Evolutionary conservation across 2,113 vertebrate genomes (phyloP).

Genomic region (Trichechus manatus): DNA sequence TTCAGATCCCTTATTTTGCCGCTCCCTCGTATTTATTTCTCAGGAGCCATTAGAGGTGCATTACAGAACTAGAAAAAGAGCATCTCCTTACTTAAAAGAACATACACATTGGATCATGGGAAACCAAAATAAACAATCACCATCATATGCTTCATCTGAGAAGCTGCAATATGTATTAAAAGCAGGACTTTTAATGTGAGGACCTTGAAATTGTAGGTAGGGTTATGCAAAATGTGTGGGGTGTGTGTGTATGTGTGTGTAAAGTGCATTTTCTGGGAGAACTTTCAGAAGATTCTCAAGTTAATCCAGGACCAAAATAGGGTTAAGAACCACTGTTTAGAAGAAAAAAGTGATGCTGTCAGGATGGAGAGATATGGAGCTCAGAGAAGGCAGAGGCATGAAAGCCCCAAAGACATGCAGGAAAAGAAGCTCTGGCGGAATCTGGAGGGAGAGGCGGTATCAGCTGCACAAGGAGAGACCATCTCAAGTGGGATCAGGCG

Average conservation of each 20-base stretch:
- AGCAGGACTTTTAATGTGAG: slow-evolving; percentile 21
- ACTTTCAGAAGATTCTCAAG: neutral
- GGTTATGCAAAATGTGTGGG: neutral
- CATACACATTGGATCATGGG: neutral
- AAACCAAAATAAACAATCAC: neutral
- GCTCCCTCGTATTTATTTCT: neutral
- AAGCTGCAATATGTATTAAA: neutral
- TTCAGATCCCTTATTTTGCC: neutral
- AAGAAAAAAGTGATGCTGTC: neutral
- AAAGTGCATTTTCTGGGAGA: neutral
- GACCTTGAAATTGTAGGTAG: neutral
- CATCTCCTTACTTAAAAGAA: neutral
- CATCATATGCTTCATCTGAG: neutral
- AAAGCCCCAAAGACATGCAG: neutral
- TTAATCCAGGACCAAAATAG: neutral
- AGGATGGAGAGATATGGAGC: neutral
- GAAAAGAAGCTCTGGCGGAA: neutral
- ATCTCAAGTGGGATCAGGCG: too few species aligned
- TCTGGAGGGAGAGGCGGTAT: neutral
- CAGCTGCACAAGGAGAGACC: neutral
- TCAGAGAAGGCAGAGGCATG: neutral
- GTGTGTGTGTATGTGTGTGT: neutral
- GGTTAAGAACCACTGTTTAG: neutral
- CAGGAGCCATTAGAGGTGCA: neutral
- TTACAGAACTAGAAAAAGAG: neutral